Evolutionary conservation across 2,888 invertebrate species (phyloP), one percentile per base, ranked within the genome.

Genomic region (Octodonta nipae): DNA sequence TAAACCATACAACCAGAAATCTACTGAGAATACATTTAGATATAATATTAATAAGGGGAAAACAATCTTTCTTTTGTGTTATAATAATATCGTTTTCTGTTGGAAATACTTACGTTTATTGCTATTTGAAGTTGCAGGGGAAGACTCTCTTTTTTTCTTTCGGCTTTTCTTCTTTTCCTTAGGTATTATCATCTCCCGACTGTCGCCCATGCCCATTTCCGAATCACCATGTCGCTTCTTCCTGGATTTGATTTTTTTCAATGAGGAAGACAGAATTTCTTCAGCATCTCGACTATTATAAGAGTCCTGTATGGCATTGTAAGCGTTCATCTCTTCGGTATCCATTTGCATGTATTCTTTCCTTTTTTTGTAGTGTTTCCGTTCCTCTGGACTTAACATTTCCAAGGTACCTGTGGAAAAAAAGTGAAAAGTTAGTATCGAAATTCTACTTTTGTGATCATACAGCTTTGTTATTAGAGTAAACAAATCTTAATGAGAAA

Each of bases 141-240:
- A 51, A 12, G 32, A 33, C 40, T 61, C 61, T 15, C 60, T 45
- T 37, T 58, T 56, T 32, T 62, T 62, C 45, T 61, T 62, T 37
- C 61, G 61, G 35, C 56, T 60, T 36, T 60, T 61, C 22, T 52
- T 51, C 43, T 58, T 60, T 34, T 63, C 61, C 37, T 60, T 62
- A 1, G 62, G 61, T 28, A 63, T 60, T 59, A 63, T 63, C 56
- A 62, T 61, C 44, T 63, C 63, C 17, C 61, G 50, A 40, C 62
- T 63, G 36, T 61, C 60, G 4, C 61, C 60, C 37, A 59, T 52
- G 2, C 50, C 50, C 20, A 41, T 25, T 29, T 50, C 50, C 4
- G 43, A 38, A 14, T 52, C 50, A 3, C 35, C 49, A 35, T 60
- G 58, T 32, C 56, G 54, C 38, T 61, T 61, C 41, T 60, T 61